A percentile compares a stretch with the other conserved stretches of the same genome.
Conservation (phyloP, 2,113 vertebrate species). For the Cottus gobio region DNA sequence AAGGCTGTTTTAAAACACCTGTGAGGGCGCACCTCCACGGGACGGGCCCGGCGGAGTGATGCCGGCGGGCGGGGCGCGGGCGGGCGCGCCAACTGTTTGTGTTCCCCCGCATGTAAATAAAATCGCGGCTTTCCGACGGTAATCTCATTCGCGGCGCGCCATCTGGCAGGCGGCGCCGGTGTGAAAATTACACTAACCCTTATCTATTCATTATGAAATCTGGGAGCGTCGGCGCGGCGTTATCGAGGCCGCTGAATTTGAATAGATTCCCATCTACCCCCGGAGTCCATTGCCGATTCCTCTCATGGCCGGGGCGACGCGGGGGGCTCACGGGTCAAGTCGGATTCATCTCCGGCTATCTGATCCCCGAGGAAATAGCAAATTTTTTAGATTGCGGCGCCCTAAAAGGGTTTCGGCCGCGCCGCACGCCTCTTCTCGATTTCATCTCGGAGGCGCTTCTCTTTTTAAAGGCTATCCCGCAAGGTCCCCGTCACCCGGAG, state of each 20-base stretch:
- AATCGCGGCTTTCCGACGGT: conserved; percentile 48
- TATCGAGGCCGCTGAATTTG: conserved; percentile 55
- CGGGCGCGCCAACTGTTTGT: conserved; percentile 40
- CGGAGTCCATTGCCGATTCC: conserved; percentile 72
- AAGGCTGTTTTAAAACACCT: conserved; percentile 40
- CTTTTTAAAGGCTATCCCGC: conserved; percentile 70
- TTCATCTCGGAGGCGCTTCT: conserved; percentile 60
- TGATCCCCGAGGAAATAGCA: conserved; percentile 70
- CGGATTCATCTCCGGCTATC: conserved; percentile 71
- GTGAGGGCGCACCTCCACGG: conserved; percentile 1
- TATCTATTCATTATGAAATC: conserved; percentile 75
- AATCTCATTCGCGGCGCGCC: conserved; percentile 59
- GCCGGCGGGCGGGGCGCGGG: conserved; percentile 29
- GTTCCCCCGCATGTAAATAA: conserved; percentile 67
- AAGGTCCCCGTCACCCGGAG: conserved; percentile 68
- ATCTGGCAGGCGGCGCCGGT: conserved; percentile 68
- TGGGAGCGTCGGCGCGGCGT: conserved; percentile 45
- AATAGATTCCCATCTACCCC: conserved; percentile 66
- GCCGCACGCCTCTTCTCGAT: conserved; percentile 44
- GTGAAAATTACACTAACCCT: conserved; percentile 73
- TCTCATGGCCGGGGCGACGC: conserved; percentile 51
- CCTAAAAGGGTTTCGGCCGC: conserved; percentile 71
- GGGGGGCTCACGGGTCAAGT: conserved; percentile 69
- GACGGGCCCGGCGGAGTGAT: conserved; percentile 49
- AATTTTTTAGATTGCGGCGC: conserved; percentile 68